Evolutionary conservation across 2,797 vertebrate genomes (phyloP), one percentile per base, ranked within the genome.

Genomic region (Molothrus ater): DNA sequence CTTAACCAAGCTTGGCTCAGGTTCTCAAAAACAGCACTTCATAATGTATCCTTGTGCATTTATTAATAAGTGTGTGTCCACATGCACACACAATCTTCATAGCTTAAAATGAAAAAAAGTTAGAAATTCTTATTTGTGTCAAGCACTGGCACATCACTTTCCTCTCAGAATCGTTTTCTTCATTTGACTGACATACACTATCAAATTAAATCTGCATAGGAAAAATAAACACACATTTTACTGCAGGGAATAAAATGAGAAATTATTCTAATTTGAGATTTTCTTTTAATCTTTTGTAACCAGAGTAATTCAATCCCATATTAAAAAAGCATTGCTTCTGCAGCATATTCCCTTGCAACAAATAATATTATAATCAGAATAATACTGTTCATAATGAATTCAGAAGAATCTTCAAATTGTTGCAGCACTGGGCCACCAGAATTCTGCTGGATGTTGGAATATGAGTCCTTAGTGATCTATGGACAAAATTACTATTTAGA

Each of bases 151-250:
- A 73, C 11, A 29, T 18, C 61, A 61, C 26, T 82, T 70, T 81
- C 10, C 60, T 83, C 43, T 76, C 88, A 80, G 56, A 86, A 68
- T 42, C 8, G 63, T 76, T 74, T 64, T 36, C 83, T 92, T 90
- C 51, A 75, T 90, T 90, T 76, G 65, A 72, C 70, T 56, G 32
- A 86, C 59, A 63, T 24, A 10, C 5, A 3, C 21, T 70, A 53
- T 21, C 25, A 92, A 84, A 95, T 79, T 63, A 82, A 73, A 69
- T 86, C 73, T 75, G 42, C 71, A 51, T n/a, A 47, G 51, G 73
- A 72, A 80, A 93, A 96, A 84, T 60, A 86, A 78, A 78, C 40
- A 94, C 9, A 25, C 13, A 48, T 87, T 80, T 71, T 57, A 89
- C 17, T 85, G 34, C 21, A 80, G 54, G 81, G 36, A 92, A 85